These are phyloP conservation scores for Chionomys nivalis DNA, from an alignment of 2,113 vertebrate genomes.

Conservation along the genomic window DNA sequence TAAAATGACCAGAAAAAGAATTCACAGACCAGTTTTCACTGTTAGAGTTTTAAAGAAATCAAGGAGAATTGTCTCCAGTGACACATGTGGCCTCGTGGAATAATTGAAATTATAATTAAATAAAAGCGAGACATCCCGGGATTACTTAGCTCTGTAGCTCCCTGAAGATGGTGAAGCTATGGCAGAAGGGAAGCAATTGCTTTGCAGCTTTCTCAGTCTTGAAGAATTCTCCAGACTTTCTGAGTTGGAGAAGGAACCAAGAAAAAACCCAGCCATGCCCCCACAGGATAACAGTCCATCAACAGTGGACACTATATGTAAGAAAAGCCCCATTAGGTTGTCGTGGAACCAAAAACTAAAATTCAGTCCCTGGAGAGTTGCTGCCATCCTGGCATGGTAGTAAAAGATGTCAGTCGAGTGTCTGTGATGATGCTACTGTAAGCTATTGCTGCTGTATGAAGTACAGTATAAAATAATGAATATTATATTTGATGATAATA, in stretches of 20 bases:
- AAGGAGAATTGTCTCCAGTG: constrained; percentile 60
- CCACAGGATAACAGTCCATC: background rate
- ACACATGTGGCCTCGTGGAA: constrained; percentile 51
- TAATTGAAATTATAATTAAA: constrained; percentile 79
- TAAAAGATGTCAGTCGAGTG: background rate
- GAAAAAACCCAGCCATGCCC: background rate
- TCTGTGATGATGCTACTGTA: background rate
- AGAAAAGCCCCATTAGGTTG: too few relatives aligned
- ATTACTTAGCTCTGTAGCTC: constrained; percentile 4
- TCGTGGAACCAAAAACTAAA: background rate
- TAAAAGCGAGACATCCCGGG: constrained; percentile 51
- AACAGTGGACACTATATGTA: background rate
- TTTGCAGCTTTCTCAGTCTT: background rate
- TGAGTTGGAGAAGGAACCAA: background rate
- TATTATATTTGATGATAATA: background rate
- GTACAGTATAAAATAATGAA: background rate
- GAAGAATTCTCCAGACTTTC: background rate
- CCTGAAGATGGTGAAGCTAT: background rate
- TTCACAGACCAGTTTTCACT: constrained; percentile 28
- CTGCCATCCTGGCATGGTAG: background rate
- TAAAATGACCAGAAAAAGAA: constrained; percentile 41
- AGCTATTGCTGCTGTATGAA: background rate
- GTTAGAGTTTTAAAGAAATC: constrained; percentile 3
- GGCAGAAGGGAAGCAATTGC: background rate
- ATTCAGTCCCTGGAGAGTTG: background rate